These are phyloP conservation scores for Ophonus ardosiacus DNA, from an alignment of 2,888 invertebrate species.

Conservation along the genomic window DNA sequence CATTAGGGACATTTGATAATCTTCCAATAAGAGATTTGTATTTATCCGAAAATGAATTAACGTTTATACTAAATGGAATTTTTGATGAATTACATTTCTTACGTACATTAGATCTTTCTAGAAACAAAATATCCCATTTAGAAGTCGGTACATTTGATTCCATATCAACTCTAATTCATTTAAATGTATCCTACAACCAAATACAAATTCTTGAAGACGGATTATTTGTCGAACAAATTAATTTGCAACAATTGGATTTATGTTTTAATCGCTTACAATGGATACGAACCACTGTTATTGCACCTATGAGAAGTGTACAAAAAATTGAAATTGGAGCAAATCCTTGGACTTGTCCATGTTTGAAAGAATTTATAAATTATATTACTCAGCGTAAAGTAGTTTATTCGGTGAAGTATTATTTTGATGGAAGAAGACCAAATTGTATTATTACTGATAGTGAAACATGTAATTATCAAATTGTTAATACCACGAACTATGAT, in stretches of 20 bases:
- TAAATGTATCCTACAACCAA: neutral
- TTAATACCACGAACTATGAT: conserved; percentile 9
- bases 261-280: neutral
- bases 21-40: neutral
- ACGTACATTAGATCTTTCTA: conserved; percentile 9
- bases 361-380: neutral
- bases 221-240: neutral
- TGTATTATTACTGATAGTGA: conserved; percentile 8
- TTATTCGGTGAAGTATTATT: neutral
- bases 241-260: conserved; percentile 15
- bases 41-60: neutral
- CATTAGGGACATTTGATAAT: conserved; percentile 17
- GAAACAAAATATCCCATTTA: conserved; percentile 4
- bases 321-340: conserved; percentile 13
- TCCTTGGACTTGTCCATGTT: conserved; percentile 34
- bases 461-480: neutral
- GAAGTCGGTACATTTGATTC: conserved; percentile 4
- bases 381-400: neutral
- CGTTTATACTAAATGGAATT: conserved; percentile 5
- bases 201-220: neutral
- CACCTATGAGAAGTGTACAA: neutral
- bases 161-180: neutral
- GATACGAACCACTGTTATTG: neutral
- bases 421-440: conserved; percentile 11
- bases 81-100: conserved; percentile 5